These are phyloP conservation scores for Trichoplusia ni DNA, from an alignment of 1,140 invertebrate species.

Conservation along the genomic window DNA sequence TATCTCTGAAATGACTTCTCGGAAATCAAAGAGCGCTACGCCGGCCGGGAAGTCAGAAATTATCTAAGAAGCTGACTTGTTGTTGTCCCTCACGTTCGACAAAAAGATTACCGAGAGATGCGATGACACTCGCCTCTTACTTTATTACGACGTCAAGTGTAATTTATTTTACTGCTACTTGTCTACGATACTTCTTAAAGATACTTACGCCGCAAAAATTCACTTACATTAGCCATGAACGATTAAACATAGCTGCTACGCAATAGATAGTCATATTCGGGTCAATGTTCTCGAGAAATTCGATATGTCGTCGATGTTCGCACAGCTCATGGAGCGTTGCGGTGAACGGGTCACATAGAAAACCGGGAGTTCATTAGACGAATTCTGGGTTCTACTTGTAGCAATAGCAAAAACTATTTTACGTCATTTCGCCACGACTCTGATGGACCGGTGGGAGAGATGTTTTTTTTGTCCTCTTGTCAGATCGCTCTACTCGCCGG, in stretches of 20 bases:
- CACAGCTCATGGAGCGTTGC: slow-evolving; percentile 38
- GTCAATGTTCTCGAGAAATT: slow-evolving; percentile 52
- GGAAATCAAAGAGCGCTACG: slow-evolving; percentile 45
- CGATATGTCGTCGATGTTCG: slow-evolving; percentile 45
- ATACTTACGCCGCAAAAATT: slow-evolving; percentile 15
- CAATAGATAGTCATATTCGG: slow-evolving; percentile 37
- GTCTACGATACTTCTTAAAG: not conserved
- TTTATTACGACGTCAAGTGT: slow-evolving; percentile 13
- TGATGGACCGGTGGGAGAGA: slow-evolving; percentile 54
- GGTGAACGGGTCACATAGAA: slow-evolving; percentile 45
- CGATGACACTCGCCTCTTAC: slow-evolving; percentile 39
- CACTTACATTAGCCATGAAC: slow-evolving; percentile 7
- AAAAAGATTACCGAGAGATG: slow-evolving; percentile 45
- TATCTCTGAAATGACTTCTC: slow-evolving; percentile 35
- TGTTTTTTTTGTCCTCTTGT: slow-evolving; percentile 65
- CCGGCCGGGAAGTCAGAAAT: slow-evolving; percentile 45
- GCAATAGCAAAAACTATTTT: slow-evolving; percentile 62
- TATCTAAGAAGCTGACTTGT: slow-evolving; percentile 39
- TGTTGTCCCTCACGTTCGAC: slow-evolving; percentile 47
- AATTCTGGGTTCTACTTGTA: slow-evolving; percentile 49
- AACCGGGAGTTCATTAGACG: slow-evolving; percentile 53
- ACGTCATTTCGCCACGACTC: slow-evolving; percentile 62
- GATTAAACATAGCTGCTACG: slow-evolving; percentile 29
- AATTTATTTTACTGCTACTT: slow-evolving; percentile 20
- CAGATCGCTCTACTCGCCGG: slow-evolving; percentile 56